Percentiles rank a stretch among this genome's conserved stretches.
Evolutionary conservation across 2,888 invertebrate species (phyloP).

Genomic region (Malachius bipustulatus): DNA sequence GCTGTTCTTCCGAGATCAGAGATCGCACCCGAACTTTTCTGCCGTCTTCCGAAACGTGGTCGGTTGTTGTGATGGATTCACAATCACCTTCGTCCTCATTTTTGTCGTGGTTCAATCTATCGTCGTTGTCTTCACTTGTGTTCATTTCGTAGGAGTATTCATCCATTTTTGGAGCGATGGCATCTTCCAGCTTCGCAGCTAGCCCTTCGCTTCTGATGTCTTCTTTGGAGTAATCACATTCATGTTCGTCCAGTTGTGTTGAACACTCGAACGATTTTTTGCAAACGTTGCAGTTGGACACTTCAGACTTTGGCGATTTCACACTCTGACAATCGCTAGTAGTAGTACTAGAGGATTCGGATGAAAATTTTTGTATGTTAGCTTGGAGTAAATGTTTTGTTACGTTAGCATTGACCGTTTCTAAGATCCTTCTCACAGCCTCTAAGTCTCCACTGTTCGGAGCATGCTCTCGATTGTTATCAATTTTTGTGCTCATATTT

Average conservation of each 20-base stretch:
- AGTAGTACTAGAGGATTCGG: conserved; percentile 41
- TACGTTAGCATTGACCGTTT: conserved; percentile 63
- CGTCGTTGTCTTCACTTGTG: conserved; percentile 42
- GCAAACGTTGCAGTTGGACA: conserved; percentile 46
- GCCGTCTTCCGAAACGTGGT: conserved; percentile 42
- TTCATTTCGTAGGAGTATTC: conserved; percentile 47
- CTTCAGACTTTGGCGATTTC: conserved; percentile 32
- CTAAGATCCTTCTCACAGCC: conserved; percentile 58
- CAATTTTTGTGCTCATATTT: conserved; percentile 18
- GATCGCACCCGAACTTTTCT: conserved; percentile 85
- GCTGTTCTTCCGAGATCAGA: conserved; percentile 88
- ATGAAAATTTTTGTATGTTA: conserved; percentile 54
- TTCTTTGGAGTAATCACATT: conserved; percentile 49
- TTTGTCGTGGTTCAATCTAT: conserved; percentile 32
- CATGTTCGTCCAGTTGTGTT: conserved; percentile 57
- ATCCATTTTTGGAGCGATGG: conserved; percentile 42
- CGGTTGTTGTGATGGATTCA: conserved; percentile 41
- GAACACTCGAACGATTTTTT: conserved; percentile 46
- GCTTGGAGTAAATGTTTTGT: conserved; percentile 62
- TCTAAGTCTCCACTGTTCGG: conserved; percentile 45
- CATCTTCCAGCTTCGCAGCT: conserved; percentile 65
- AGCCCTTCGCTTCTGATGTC: conserved; percentile 59
- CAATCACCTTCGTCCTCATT: conserved; percentile 42
- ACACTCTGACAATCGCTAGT: conserved; percentile 37
- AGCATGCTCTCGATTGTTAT: conserved; percentile 23